Conservation (phyloP, 2,797 vertebrate species). For the Podargus strigoides region DNA sequence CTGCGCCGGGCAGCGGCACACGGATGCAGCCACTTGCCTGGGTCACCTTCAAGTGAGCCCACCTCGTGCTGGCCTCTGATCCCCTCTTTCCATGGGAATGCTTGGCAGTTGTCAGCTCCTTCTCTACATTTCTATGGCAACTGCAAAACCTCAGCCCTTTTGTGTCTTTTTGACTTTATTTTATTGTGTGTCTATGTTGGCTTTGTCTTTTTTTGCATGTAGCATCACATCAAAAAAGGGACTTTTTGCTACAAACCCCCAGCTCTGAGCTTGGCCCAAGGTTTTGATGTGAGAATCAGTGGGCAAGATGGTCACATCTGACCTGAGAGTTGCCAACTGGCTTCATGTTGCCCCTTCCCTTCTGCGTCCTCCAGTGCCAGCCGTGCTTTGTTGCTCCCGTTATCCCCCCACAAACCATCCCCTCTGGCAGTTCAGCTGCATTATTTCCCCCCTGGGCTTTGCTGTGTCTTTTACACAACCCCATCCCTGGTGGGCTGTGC, state of each 20-base stretch:
- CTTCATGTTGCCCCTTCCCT: neutral
- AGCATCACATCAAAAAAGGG: neutral
- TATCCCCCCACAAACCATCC: neutral
- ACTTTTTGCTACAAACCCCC: neutral
- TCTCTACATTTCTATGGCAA: conserved; percentile 76
- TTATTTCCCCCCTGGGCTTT: neutral
- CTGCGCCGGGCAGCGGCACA: neutral
- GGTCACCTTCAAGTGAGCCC: neutral
- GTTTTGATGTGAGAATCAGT: accelerated
- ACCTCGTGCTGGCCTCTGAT: neutral
- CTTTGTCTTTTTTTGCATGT: conserved; percentile 33
- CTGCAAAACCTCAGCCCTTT: conserved; percentile 61
- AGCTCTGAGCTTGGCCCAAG: neutral
- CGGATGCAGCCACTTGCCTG: accelerated
- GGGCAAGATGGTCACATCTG: neutral
- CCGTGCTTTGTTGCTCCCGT: neutral
- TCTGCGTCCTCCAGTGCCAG: neutral
- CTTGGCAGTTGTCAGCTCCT: conserved; percentile 66
- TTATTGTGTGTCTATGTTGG: neutral
- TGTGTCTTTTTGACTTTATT: neutral
- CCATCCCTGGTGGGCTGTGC: neutral
- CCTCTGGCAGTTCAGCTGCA: neutral
- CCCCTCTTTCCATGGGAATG: conserved; percentile 8
- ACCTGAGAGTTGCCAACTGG: neutral
- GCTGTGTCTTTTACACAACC: neutral